Base-by-base conservation (phyloP, 1,140 invertebrate genomes). In the Lutraria rhynchaena region DNA sequence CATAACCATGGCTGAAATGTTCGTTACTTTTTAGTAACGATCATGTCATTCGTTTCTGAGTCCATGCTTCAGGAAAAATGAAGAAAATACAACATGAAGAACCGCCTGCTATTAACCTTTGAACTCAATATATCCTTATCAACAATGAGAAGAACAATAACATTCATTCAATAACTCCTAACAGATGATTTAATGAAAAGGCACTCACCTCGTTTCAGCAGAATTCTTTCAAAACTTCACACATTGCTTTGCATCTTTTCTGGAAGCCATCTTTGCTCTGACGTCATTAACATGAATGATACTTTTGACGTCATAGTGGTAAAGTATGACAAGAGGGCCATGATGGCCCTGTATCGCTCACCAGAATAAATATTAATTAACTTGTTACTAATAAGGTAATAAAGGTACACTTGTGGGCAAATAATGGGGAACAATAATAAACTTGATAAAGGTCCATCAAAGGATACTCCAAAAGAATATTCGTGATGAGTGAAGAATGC, bases 11-110 rank as follows among this genome's bases (percentile, higher is more conserved):
- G 2, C 3, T 55, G 69, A 71, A 55, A 71, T 71, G 69, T 71
- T 57, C 51, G 69, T 71, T 71, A 71, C 69, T 29, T 19, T 27
- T 2, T 4, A 15, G 35, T 51, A 51, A 70, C 44, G 67, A 70
- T 51, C 44, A 51, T 70, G 49, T 70, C 41, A 51, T 9, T 51
- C n/a, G 13, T 15, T 29, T 11, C 4, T 65, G 35, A 19, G 3
- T 41, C 3, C n/a, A 65, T 11, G 3, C 4, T 3, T 19, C 61
- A 3, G 4, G 15, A 41, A 37, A 22, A 13, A 65, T 22, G 41
- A 13, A 3, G 35, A 65, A 5, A 13, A n/a, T n/a, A n/a, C n/a
- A 5, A 65, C 35, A 11, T 3, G 11, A 9, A 65, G 19, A 46
- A 31, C 2, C 41, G 11, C 41, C 3, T 65, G 41, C 9, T 9